These are phyloP conservation scores for Cuniculus paca DNA, from an alignment of 2,797 vertebrate genomes.

Conservation along the genomic window DNA sequence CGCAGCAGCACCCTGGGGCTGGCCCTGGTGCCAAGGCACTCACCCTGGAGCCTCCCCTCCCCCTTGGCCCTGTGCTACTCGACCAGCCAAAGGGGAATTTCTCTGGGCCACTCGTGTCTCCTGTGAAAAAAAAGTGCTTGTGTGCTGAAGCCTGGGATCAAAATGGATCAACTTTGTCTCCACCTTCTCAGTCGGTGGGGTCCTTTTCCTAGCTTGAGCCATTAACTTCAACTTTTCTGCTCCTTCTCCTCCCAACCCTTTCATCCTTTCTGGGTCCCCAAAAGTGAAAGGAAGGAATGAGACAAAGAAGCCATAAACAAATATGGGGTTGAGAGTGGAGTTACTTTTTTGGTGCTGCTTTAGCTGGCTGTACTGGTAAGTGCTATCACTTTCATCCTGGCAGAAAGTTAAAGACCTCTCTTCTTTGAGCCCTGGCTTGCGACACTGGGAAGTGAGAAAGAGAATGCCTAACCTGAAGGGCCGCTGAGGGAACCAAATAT, in stretches of 20 bases:
- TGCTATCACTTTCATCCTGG: background rate
- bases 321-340: background rate
- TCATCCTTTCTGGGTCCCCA: background rate
- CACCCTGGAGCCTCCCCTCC: background rate
- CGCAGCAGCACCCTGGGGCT: no score
- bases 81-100: background rate
- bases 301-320: background rate
- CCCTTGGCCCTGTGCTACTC: background rate
- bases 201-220: background rate
- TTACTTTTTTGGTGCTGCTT: background rate
- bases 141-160: background rate
- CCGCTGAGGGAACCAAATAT: background rate
- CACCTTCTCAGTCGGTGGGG: background rate
- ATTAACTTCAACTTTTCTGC: background rate
- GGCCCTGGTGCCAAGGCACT: background rate
- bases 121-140: background rate
- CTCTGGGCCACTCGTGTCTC: background rate
- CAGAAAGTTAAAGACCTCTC: background rate
- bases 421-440: background rate
- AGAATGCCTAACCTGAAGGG: background rate
- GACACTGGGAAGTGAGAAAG: background rate
- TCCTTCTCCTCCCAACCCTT: background rate
- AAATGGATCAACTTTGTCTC: background rate
- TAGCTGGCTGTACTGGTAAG: background rate
- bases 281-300: background rate